Base-by-base conservation (phyloP, 2,113 vertebrate species). In the Verasper variegatus region DNA sequence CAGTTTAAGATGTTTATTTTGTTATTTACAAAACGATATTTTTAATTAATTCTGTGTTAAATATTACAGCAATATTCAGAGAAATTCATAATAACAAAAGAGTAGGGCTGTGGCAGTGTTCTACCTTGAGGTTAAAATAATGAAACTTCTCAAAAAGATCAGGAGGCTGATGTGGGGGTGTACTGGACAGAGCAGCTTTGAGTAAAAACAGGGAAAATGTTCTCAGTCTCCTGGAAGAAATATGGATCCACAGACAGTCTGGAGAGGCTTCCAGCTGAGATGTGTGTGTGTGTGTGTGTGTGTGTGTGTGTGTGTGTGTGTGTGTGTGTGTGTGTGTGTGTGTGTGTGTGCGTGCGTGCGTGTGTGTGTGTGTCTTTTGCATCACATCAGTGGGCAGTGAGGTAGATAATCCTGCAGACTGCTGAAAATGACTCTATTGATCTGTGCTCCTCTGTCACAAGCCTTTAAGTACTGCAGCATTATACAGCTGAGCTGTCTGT, bases 401-500 rank as follows among this genome's bases (percentile, higher is more conserved):
- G 72, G 77, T 85, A 82, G 68, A 87, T 89, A 90, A 91, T 90
- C 84, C 71, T 78, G 66, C 85, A 91, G 84, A 89, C 86, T 83
- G 82, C 85, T 87, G 87, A 91, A 92, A 87, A 93, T 93, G 74
- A 91, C 82, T 87, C 49, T 89, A 92, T 94, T 84, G 91, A 92
- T 91, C 72, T 85, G 56, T 61, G 80, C 76, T 75, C 58, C 73
- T 89, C 84, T 76, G 67, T 82, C 85, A 72, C 80, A 85, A 61
- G 51, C 52, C 74, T 78, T 62, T 72, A 77, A 86, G 42, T 77
- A 71, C 66, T 54, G 84, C 76, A 68, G 68, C 24, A 60, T 84
- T 68, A 80, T 61, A 66, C 55, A 66, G 60, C 51, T 47, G 56
- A 52, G 40, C 63, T 40, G 68, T 75, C 68, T 73, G 77, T 69